Base-by-base conservation (phyloP, 2,113 vertebrate species). In the Ovibos moschatus region DNA sequence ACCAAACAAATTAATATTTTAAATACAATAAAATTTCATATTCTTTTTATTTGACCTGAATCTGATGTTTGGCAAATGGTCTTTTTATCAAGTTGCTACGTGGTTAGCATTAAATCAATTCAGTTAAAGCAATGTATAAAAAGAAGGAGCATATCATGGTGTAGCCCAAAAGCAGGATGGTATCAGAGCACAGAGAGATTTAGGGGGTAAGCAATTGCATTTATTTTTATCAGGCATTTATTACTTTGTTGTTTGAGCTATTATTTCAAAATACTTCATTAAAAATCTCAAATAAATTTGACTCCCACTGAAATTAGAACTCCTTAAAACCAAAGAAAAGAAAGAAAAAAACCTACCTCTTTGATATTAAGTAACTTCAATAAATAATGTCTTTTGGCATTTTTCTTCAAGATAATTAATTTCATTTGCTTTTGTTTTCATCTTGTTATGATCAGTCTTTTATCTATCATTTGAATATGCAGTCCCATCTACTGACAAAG, bases 341-440 rank as follows among this genome's bases (percentile, higher is more conserved):
- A 40, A 47, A 21, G 28, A 27, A 27, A 62, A 71, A 23, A 30
- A 14, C 4, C 78, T 3, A 36, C 47, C 17, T 43, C 13, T 92
- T 85, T 84, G 7, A 88, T 91, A 74, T 96, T 17, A 94, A 92
- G 64, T 95, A 36, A 3, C 11, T 93, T 96, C 14, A 78, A 23
- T 64, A 81, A 86, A 89, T 71, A 64, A 62, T 79, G 9, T 51
- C 17, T 87, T 94, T 87, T 91, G 62, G 7, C 15, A 95, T 5
- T 43, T 97, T 95, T 62, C 67, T 94, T n/a, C 21, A 30, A 95
- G 60, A 28, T 74, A 87, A 95, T 89, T 12, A 53, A 62, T 85
- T 97, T 90, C 12, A 88, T 94, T 98, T 96, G 11, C 27, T 87
- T 97, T 93, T 78, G 3, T 84, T 92, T 93, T 88, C 45, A 76